Evolutionary conservation across 2,113 vertebrate species (phyloP).

Genomic region (Narcine bancroftii): DNA sequence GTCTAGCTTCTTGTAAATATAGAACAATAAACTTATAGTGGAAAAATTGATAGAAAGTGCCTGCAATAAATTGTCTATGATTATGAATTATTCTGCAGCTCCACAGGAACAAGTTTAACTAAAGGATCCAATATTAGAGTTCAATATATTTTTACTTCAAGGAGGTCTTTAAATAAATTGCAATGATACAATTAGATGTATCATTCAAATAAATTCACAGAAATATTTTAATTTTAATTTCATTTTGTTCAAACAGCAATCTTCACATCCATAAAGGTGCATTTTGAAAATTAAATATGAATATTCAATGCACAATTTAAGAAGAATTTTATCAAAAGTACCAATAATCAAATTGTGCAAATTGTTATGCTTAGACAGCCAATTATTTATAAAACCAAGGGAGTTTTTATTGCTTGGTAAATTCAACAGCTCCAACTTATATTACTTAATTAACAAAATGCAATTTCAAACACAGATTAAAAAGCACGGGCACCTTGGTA

Average conservation of each 20-base stretch:
- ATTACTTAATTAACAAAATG: constrained; percentile 4
- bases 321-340: neutral
- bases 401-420: neutral
- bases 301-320: neutral
- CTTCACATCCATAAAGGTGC: neutral
- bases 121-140: neutral
- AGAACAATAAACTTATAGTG: neutral
- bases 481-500: too few species aligned
- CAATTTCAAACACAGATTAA: constrained; percentile 2
- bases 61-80: neutral
- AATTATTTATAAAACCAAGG: neutral
- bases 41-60: neutral
- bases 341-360: neutral
- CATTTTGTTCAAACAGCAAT: neutral
- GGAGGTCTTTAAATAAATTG: neutral
- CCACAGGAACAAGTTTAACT: neutral
- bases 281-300: neutral
- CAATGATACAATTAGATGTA: neutral
- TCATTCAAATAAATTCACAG: neutral
- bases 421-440: neutral
- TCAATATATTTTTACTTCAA: neutral
- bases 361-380: neutral
- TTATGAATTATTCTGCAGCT: neutral
- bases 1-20: neutral
- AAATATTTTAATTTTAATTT: neutral